Evolutionary conservation across 2,888 invertebrate genomes (phyloP).

Genomic region (Electrophaes corylata): DNA sequence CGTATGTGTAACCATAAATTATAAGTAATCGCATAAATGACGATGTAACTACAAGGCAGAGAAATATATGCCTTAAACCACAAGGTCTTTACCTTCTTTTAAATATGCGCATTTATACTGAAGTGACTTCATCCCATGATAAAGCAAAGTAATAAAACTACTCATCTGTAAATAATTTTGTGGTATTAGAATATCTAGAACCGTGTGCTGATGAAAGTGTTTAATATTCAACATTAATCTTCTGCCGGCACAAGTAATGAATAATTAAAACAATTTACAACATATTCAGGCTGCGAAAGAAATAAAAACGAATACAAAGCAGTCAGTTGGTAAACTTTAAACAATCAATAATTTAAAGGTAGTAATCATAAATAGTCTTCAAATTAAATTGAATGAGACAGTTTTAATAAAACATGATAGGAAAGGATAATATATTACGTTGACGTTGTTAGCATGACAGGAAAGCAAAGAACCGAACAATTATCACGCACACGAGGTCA

Average conservation of each 20-base stretch:
- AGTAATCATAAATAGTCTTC: no score
- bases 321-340: neutral
- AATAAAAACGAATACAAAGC: neutral
- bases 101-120: slow-evolving; percentile 1
- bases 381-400: neutral
- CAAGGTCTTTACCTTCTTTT: slow-evolving; percentile 21
- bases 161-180: slow-evolving; percentile 15
- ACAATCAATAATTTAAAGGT: no score
- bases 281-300: neutral
- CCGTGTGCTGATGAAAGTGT: slow-evolving; percentile 11
- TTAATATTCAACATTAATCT: slow-evolving; percentile 17
- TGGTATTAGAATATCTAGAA: slow-evolving; percentile 13
- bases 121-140: slow-evolving; percentile 18
- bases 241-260: neutral
- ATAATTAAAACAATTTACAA: neutral
- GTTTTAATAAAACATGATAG: neutral
- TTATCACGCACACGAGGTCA: slow-evolving; percentile 54
- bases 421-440: neutral
- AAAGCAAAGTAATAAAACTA: slow-evolving; percentile 15
- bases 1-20: slow-evolving; percentile 9
- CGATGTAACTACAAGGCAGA: slow-evolving; percentile 26
- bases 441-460: slow-evolving; percentile 24
- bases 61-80: slow-evolving; percentile 20
- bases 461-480: slow-evolving; percentile 38
- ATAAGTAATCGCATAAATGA: slow-evolving; percentile 18